phyloP scores from a whole-genome alignment of 1,140 invertebrate species.

The Eulimnadia texana region DNA sequence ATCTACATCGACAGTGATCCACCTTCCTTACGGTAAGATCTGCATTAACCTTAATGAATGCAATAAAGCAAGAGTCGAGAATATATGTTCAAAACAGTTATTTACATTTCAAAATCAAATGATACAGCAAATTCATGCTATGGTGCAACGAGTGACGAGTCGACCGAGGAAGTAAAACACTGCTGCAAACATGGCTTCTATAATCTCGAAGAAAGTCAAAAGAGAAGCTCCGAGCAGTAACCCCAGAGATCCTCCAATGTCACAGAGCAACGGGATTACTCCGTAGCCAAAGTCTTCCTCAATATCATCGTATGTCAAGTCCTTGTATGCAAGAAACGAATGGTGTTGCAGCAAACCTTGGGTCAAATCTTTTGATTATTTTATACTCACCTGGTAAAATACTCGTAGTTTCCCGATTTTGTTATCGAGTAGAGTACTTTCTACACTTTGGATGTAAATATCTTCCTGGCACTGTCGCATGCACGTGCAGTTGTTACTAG shows the following conservation, averaged over 20 bases:
- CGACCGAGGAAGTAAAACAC: background rate
- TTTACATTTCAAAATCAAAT: no score
- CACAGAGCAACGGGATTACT: conserved; percentile 24
- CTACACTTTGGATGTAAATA: conserved; percentile 20
- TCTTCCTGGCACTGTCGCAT: conserved; percentile 22
- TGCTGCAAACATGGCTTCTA: conserved; percentile 20
- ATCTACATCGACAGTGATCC: no score
- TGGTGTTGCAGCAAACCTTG: no score
- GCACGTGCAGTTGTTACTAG: conserved; percentile 20
- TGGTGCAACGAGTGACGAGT: background rate
- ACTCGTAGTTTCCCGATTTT: conserved; percentile 20
- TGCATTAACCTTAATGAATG: no score
- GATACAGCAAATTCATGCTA: no score
- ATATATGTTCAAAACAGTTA: no score
- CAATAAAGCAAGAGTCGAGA: no score
- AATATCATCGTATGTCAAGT: conserved; percentile 24
- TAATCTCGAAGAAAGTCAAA: conserved; percentile 25
- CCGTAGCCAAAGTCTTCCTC: conserved; percentile 24
- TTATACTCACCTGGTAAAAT: conserved; percentile 22
- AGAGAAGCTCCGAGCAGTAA: conserved; percentile 27
- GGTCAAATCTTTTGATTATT: background rate
- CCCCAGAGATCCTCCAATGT: conserved; percentile 27
- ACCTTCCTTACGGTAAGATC: no score
- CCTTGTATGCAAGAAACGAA: conserved; percentile 13
- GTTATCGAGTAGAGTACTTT: conserved; percentile 17